These are phyloP conservation scores for Allobates femoralis DNA, from an alignment of 2,797 vertebrate species.

Conservation along the genomic window DNA sequence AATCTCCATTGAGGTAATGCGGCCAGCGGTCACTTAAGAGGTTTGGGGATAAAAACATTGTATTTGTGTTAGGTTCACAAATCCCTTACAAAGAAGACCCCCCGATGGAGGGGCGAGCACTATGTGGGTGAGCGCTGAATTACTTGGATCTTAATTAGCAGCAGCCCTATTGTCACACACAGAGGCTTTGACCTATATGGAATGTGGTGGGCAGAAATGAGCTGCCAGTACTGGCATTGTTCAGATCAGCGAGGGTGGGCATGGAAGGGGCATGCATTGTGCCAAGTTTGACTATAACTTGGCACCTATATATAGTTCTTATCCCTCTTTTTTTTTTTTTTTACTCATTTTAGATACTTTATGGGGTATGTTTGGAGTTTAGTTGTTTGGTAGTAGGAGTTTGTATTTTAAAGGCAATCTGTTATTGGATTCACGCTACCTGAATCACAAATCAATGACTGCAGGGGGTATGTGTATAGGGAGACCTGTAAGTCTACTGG, in stretches of 20 bases:
- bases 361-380: background rate
- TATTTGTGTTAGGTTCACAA: background rate
- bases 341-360: background rate
- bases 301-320: background rate
- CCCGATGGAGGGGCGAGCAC: background rate
- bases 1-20: background rate
- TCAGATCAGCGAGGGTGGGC: conserved; percentile 44
- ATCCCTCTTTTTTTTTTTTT: background rate
- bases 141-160: conserved; percentile 36
- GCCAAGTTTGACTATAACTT: conserved; percentile 14
- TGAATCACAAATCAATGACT: too few relatives aligned
- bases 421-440: too few relatives aligned
- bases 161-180: conserved; percentile 60
- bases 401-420: too few relatives aligned
- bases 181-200: conserved; percentile 22
- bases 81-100: background rate
- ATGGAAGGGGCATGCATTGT: conserved; percentile 6
- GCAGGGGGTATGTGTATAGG: too few relatives aligned
- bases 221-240: conserved; percentile 47
- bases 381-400: too few relatives aligned
- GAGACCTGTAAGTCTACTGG: too few relatives aligned
- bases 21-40: background rate
- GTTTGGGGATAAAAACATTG: conserved; percentile 15
- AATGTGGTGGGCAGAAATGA: conserved; percentile 63
- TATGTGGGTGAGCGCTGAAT: conserved; percentile 60